Base-by-base conservation (phyloP, 2,113 vertebrate genomes). In the Sprattus sprattus region DNA sequence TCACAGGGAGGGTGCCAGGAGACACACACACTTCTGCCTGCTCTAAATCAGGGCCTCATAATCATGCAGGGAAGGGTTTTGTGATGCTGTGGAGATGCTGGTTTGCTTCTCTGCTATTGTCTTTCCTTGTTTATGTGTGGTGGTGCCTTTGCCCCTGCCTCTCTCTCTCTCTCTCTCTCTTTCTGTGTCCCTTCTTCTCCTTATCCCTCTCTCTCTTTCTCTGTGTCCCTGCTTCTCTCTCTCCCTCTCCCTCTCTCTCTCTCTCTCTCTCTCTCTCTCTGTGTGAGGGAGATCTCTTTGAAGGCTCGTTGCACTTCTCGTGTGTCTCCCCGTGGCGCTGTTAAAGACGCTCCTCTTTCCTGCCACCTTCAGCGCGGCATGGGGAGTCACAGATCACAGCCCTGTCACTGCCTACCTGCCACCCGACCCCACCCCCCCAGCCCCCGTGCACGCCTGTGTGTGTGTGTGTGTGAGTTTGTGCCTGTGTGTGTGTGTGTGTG, bases 381-480 rank as follows among this genome's bases (percentile, higher is more conserved):
- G 3, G 18, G 6, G 20, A 71, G 60, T 87, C 89, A 87, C 86
- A 86, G 89, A 88, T 88, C 89, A 90, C 89, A 88, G 81, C 86
- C 89, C 78, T 20, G 83, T 86, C 90, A 88, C 84, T 85, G 85
- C 84, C 39, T 85, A 64, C 84, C 46, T 82, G 57, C 86, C 87
- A 87, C 90, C 89, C 91, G 87, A 84, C 82, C 18, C 16, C 86
- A 0, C n/a, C 64, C 28, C n/a, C 64, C 64, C 28, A 10, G 32
- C 64, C 6, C 64, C 6, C 25, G 13, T 2, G 15, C 64, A 71
- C 64, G 11, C 39, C 39, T 39, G 1, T 39, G 39, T 39, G 39
- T 39, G 39, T 39, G 39, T 39, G 39, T 39, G 39, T 39, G 39
- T 39, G 39, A 1, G 39, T 39, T 1, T 39, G 39, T 39, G 39